phyloP scores from a whole-genome alignment of 2,888 invertebrate species.

The Portevinia maculata region DNA sequence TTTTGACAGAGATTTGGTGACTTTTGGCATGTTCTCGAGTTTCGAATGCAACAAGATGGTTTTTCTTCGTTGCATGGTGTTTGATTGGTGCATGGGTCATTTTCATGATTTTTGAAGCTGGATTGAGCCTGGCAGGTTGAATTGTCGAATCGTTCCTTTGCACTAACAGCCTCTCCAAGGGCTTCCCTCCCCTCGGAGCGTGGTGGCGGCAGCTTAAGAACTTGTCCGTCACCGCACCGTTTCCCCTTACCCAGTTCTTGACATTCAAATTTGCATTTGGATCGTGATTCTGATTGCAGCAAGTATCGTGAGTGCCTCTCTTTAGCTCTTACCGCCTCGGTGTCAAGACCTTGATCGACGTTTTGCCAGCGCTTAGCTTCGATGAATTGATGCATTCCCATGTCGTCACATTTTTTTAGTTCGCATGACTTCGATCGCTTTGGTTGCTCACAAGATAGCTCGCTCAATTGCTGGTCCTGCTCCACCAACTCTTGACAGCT shows the following conservation, averaged over 20 bases:
- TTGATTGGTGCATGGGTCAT: no score
- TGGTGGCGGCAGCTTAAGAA: constrained; percentile 22
- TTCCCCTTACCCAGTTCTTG: not conserved
- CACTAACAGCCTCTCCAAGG: constrained; percentile 35
- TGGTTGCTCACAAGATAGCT: no score
- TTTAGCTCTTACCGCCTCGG: constrained; percentile 28
- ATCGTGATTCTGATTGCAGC: not conserved
- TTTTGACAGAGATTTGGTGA: not conserved
- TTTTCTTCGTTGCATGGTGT: not conserved
- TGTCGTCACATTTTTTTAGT: no score
- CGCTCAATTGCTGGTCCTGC: no score
- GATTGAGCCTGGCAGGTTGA: constrained; percentile 11
- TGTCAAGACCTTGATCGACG: constrained; percentile 19
- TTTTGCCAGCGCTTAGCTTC: not conserved
- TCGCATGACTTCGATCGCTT: no score
- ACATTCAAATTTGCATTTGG: not conserved
- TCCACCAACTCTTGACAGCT: no score
- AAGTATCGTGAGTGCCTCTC: constrained; percentile 1
- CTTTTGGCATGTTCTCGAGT: not conserved
- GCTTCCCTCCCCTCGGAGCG: constrained; percentile 16
- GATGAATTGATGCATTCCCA: not conserved
- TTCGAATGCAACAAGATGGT: not conserved
- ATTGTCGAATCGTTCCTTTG: constrained; percentile 45
- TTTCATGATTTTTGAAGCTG: no score
- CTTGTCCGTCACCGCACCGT: constrained; percentile 12